phyloP scores from a whole-genome alignment of 2,113 vertebrate species.

The Podarcis muralis region DNA sequence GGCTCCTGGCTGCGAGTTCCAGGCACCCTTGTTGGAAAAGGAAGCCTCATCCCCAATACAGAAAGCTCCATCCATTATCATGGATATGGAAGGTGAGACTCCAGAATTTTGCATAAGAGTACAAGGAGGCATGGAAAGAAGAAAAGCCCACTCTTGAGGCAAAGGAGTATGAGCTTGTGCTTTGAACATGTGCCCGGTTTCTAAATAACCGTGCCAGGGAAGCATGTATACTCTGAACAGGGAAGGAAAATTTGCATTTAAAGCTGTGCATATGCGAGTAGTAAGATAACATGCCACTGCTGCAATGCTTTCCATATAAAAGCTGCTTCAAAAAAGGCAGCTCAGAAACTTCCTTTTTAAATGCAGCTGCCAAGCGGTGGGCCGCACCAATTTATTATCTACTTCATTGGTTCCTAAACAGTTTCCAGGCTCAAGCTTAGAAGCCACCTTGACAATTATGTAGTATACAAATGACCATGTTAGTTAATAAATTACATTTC shows the following conservation, averaged over 20 bases:
- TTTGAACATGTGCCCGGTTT: background rate
- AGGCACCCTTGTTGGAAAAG: background rate
- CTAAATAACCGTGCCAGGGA: background rate
- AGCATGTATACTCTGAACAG: background rate
- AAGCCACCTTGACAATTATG: too few species aligned
- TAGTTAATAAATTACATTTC: too few species aligned
- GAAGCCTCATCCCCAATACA: background rate
- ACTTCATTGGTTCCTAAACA: too few species aligned
- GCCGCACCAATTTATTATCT: too few species aligned
- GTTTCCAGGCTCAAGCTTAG: too few species aligned
- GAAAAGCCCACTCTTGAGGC: too few species aligned
- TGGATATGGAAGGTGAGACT: constrained; percentile 12
- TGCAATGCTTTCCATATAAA: too few species aligned
- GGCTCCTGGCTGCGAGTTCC: background rate
- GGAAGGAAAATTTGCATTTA: background rate
- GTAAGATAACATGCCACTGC: background rate
- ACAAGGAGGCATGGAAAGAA: background rate
- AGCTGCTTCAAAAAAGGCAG: too few species aligned
- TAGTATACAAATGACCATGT: too few species aligned
- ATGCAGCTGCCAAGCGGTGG: too few species aligned
- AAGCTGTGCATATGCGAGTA: background rate
- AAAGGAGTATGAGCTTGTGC: background rate
- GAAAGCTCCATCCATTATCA: background rate
- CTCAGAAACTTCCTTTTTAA: too few species aligned
- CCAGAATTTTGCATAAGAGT: background rate